Conservation (phyloP, 2,113 vertebrate genomes). For the Nothoprocta perdicaria region DNA sequence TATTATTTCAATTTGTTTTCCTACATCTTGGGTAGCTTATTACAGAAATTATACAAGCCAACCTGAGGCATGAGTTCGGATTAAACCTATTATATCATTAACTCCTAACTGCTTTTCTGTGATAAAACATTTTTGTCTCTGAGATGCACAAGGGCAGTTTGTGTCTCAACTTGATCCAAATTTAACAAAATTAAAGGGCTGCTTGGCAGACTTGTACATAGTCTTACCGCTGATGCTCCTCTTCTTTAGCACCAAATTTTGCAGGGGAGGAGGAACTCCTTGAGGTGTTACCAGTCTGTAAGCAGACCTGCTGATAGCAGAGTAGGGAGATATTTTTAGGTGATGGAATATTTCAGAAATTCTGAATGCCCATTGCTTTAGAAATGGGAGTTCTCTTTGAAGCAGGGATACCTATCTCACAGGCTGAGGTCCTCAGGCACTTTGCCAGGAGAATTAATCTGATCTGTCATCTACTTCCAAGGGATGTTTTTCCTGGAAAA, state of each 20-base stretch:
- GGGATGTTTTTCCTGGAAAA: not conserved
- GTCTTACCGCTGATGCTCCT: not conserved
- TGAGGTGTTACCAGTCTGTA: not conserved
- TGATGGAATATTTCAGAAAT: not conserved
- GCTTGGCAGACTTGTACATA: not conserved
- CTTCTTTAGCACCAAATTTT: not conserved
- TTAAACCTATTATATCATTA: not conserved
- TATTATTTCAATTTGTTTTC: not conserved
- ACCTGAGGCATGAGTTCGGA: not conserved
- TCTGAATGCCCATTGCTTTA: not conserved
- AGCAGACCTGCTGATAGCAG: not conserved
- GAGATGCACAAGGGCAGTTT: not conserved
- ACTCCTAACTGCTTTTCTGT: not conserved
- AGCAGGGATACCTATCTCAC: not conserved
- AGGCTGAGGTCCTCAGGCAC: not conserved
- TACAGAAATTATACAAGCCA: not conserved
- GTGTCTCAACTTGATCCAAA: not conserved
- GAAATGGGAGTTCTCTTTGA: not conserved
- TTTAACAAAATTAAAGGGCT: not conserved
- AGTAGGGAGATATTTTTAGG: not conserved
- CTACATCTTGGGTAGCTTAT: rapidly evolving
- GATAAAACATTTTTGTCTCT: not conserved
- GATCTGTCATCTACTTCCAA: not conserved
- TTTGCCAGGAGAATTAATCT: not conserved
- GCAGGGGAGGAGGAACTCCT: not conserved